Conservation (phyloP, 2,888 invertebrate species). For the Nemapogon koenigi region DNA sequence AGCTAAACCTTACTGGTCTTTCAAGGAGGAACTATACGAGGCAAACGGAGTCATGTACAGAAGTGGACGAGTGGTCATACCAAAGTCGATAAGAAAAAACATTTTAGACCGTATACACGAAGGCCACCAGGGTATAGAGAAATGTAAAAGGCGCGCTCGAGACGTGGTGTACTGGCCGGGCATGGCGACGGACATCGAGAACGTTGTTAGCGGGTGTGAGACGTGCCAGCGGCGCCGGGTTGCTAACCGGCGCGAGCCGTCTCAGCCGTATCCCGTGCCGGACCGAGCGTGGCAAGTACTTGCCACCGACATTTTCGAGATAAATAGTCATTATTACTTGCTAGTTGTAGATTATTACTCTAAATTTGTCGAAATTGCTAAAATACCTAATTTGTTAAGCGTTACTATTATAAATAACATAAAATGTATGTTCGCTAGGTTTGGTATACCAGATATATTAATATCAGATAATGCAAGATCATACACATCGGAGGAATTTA, state of each 20-base stretch:
- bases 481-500: background rate
- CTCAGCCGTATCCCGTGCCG: constrained; percentile 13
- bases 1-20: background rate
- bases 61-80: constrained; percentile 3
- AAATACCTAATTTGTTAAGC: background rate
- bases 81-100: background rate
- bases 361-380: constrained; percentile 18
- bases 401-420: background rate
- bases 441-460: background rate
- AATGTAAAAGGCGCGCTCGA: constrained; percentile 15
- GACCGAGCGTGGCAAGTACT: constrained; percentile 10
- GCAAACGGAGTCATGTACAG: background rate
- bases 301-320: constrained; percentile 18
- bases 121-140: constrained; percentile 14
- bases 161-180: constrained; percentile 17
- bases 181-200: constrained; percentile 15
- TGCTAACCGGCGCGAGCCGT: constrained; percentile 15
- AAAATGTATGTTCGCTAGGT: constrained; percentile 1
- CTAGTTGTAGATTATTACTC: constrained; percentile 20
- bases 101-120: constrained; percentile 12
- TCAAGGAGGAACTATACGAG: background rate
- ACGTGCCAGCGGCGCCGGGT: constrained; percentile 16
- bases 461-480: background rate
- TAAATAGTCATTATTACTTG: constrained; percentile 17
- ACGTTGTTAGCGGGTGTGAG: constrained; percentile 13